phyloP scores from a whole-genome alignment of 2,797 vertebrate genomes.

The Melanotaenia maccullochi region DNA sequence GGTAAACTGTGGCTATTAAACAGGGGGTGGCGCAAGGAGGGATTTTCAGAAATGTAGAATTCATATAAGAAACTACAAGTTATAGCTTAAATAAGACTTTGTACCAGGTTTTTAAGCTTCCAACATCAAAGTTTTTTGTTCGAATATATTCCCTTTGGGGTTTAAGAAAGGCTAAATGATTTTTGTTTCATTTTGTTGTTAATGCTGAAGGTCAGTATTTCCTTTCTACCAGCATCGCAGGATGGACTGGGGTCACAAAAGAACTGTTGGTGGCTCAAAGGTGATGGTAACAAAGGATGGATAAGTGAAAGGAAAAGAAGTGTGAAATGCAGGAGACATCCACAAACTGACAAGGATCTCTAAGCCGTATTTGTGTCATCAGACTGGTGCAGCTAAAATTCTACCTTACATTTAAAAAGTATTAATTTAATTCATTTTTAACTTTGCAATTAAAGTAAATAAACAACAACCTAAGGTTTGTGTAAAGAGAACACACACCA shows the following conservation, averaged over 20 bases:
- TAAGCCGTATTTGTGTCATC: conserved; percentile 11
- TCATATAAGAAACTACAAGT: conserved; percentile 2
- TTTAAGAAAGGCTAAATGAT: conserved; percentile 17
- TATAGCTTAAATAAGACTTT: not conserved
- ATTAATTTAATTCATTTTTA: not conserved
- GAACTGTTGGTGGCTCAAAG: conserved; percentile 57
- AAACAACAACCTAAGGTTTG: not conserved
- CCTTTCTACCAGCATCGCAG: conserved; percentile 25
- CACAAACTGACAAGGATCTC: conserved; percentile 54
- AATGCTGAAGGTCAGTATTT: conserved; percentile 35
- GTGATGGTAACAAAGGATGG: conserved; percentile 72
- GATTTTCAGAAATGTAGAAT: conserved; percentile 26
- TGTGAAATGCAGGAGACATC: conserved; percentile 67
- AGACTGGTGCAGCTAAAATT: not conserved
- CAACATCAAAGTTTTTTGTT: conserved; percentile 31
- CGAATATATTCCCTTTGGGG: conserved; percentile 33
- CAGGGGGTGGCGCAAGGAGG: conserved; percentile 43
- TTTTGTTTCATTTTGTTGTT: conserved; percentile 7
- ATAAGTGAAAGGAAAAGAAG: conserved; percentile 69
- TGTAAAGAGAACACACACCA: not conserved
- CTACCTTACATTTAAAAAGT: not conserved
- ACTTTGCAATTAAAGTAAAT: not conserved
- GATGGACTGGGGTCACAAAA: conserved; percentile 61
- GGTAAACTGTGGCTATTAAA: conserved; percentile 60
- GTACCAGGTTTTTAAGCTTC: not conserved